phyloP scores from a whole-genome alignment of 2,797 vertebrate species.

The Tinamus major region DNA sequence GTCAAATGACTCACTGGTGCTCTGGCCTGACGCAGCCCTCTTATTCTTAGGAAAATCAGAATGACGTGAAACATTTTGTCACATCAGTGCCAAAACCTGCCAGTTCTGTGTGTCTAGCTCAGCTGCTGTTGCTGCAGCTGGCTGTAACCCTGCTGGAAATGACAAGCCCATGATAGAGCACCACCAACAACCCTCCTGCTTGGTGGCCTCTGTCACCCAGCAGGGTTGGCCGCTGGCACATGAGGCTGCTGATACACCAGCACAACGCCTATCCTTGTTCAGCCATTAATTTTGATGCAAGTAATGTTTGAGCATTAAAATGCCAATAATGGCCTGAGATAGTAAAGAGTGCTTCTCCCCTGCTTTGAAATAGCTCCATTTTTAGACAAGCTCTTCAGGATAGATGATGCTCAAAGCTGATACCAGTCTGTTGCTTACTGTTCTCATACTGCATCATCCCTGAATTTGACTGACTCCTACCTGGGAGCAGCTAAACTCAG shows the following conservation, averaged over 20 bases:
- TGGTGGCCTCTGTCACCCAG: neutral
- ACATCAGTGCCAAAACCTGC: fast-evolving
- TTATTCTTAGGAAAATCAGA: neutral
- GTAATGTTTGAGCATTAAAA: neutral
- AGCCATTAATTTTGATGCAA: slow-evolving; percentile 3
- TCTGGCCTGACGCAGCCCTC: neutral
- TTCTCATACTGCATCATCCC: neutral
- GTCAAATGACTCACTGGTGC: neutral
- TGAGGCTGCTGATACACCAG: neutral
- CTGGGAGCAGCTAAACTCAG: neutral
- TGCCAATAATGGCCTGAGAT: neutral
- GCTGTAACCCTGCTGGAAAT: fast-evolving
- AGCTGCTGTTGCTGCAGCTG: neutral
- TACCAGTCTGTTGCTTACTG: neutral
- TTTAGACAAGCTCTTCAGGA: neutral
- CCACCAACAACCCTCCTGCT: neutral
- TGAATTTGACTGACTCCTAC: neutral
- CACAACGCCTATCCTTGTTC: neutral
- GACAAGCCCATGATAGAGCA: fast-evolving
- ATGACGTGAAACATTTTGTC: neutral
- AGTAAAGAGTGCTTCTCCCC: neutral
- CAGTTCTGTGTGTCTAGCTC: neutral
- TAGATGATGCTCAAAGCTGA: neutral
- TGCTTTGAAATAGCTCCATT: neutral
- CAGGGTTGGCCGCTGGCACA: neutral